Evolutionary conservation across 2,113 vertebrate species (phyloP), one percentile per base, ranked within the genome.

Genomic region (Sorex araneus): DNA sequence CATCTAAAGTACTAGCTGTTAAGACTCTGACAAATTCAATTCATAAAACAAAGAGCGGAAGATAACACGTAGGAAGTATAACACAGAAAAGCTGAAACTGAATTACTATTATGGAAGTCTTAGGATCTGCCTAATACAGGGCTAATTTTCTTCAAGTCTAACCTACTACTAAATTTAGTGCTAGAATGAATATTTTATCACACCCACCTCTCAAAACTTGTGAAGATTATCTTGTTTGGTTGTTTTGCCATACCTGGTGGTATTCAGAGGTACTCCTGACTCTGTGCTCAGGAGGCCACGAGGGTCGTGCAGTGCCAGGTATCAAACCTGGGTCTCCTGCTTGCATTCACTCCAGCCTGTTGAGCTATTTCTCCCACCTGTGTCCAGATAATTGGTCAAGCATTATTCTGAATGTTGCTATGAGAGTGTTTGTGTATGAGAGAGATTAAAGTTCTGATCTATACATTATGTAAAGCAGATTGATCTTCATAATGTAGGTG

Each of bases 401-500:
- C 57, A 60, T 21, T 89, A 86, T 80, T 71, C 47, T 85, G 15
- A 54, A n/a, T 95, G 25, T 81, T 83, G 89, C 43, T 60, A 2
- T 73, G 63, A 79, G 8, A 7, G 11, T 76, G 13, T 50, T 84
- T 91, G 34, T 40, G 40, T 89, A 9, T 12, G 47, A 7, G 47
- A 7, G 67, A 87, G 23, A 57, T 81, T 84, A 84, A 84, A 7
- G 74, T 79, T 83, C 82, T 83, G 78, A 80, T 87, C 25, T 73
- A 25, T 63, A 78, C 8, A 32, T 19, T 45, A 16, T n/a, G 30
- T 50, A 88, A 66, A 85, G 36, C 12, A 70, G 32, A 40, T 94
- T 77, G 27, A 12, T 27, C 69, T 81, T 13, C 3, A 36, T 54
- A 45, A 64, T 57, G 9, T 83, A 63, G 12, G 1, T 83, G 27